Percentiles rank a stretch among this genome's conserved stretches.
Conservation (phyloP, 1,140 invertebrate genomes). For the Microplitis mediator region DNA sequence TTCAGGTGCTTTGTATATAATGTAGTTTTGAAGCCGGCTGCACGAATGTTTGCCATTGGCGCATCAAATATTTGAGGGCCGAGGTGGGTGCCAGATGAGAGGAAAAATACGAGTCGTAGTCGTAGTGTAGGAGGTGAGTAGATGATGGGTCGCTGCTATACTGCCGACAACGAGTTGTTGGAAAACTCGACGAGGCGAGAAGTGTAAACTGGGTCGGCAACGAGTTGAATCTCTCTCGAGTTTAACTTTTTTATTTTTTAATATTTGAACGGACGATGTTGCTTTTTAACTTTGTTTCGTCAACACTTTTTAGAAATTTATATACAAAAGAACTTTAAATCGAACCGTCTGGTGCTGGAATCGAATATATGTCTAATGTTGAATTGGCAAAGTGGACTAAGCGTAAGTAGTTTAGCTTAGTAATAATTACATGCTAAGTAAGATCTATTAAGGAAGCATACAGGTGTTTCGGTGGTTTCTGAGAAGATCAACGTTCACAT, state of each 20-base stretch:
- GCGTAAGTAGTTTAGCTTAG: too few relatives aligned
- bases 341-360: too few relatives aligned
- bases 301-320: too few relatives aligned
- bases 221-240: neutral
- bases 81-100: neutral
- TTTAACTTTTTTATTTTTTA: neutral
- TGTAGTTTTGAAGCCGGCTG: neutral
- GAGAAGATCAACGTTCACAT: too few relatives aligned
- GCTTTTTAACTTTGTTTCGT: too few relatives aligned
- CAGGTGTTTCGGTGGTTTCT: too few relatives aligned
- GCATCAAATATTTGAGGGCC: conserved; percentile 28
- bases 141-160: neutral
- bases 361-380: too few relatives aligned
- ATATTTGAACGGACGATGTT: too few relatives aligned
- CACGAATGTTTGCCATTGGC: conserved; percentile 23
- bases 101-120: neutral
- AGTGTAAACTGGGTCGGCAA: conserved; percentile 24
- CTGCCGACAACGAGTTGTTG: conserved; percentile 3
- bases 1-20: conserved; percentile 15
- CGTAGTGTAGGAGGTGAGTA: neutral
- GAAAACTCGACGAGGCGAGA: conserved; percentile 19
- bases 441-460: too few relatives aligned
- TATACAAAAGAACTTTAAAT: too few relatives aligned
- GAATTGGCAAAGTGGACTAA: too few relatives aligned
- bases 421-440: too few relatives aligned